These are phyloP conservation scores for Mus caroli DNA, from an alignment of 2,797 vertebrate species.

Conservation along the genomic window DNA sequence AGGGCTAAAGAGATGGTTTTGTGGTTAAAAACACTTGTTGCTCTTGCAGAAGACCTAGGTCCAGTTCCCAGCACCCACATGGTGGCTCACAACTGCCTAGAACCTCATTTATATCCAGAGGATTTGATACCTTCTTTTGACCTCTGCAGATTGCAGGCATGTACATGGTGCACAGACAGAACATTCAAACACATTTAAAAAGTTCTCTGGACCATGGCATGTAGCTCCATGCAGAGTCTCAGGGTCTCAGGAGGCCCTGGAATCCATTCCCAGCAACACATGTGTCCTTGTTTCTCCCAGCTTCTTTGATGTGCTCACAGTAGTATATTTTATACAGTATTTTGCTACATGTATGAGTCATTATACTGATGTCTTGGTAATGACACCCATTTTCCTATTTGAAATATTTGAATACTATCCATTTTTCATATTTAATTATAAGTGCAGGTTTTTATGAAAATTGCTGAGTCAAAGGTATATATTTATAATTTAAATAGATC, in stretches of 20 bases:
- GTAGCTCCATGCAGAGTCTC: background rate
- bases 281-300: background rate
- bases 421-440: background rate
- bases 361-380: constrained; percentile 35
- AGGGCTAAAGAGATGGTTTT: background rate
- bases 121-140: background rate
- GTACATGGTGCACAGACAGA: background rate
- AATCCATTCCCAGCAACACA: background rate
- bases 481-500: constrained; percentile 39
- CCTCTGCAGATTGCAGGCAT: background rate
- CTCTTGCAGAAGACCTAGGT: background rate
- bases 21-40: background rate
- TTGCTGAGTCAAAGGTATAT: constrained; percentile 4
- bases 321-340: constrained; percentile 24
- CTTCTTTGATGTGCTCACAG: background rate
- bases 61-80: background rate
- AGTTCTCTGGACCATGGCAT: too few relatives aligned
- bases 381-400: background rate
- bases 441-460: constrained; percentile 44
- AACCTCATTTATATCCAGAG: background rate
- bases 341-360: background rate
- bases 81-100: background rate
- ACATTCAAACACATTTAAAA: background rate
- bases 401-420: background rate
- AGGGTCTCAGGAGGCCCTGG: background rate